Evolutionary conservation across 2,113 vertebrate genomes (phyloP).

Genomic region (Entelurus aequoreus): DNA sequence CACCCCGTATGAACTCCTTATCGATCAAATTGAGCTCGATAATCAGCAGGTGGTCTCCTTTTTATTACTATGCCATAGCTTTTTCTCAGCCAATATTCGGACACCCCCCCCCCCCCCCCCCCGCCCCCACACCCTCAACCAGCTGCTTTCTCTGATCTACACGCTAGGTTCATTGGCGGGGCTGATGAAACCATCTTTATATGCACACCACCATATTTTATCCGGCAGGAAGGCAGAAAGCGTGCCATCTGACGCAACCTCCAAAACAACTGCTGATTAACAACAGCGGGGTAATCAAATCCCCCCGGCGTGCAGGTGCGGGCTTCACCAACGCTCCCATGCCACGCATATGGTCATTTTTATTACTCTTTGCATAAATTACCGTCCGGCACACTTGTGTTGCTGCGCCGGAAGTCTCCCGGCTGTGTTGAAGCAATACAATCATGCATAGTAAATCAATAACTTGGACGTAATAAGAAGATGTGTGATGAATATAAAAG

Average conservation of each 20-base stretch:
- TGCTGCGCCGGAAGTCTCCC: slow-evolving; percentile 32
- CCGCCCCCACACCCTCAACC: slow-evolving; percentile 18
- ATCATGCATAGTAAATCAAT: slow-evolving; percentile 9
- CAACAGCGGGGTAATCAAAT: slow-evolving; percentile 55
- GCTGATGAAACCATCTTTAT: slow-evolving; percentile 49
- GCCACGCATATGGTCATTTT: slow-evolving; percentile 50
- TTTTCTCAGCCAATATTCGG: too few species aligned
- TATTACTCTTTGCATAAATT: slow-evolving; percentile 51
- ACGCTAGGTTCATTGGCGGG: slow-evolving; percentile 45
- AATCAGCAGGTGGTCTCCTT: too few species aligned
- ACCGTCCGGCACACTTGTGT: slow-evolving; percentile 20
- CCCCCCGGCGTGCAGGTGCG: slow-evolving; percentile 34
- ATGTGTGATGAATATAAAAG: too few species aligned
- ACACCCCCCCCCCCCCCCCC: too few species aligned
- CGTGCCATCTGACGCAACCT: slow-evolving; percentile 53
- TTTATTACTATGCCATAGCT: too few species aligned
- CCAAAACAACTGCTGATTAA: slow-evolving; percentile 58
- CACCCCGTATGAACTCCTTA: too few species aligned
- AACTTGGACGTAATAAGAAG: neutral
- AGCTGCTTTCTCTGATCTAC: slow-evolving; percentile 54
- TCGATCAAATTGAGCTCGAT: too few species aligned
- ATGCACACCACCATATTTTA: slow-evolving; percentile 45
- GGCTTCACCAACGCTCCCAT: slow-evolving; percentile 44
- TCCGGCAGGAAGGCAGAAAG: slow-evolving; percentile 48
- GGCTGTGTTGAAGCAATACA: slow-evolving; percentile 21